Percentiles rank a stretch among this genome's conserved stretches.
These are phyloP conservation scores for Alosa sapidissima DNA, from an alignment of 2,797 vertebrate species.

Conservation along the genomic window DNA sequence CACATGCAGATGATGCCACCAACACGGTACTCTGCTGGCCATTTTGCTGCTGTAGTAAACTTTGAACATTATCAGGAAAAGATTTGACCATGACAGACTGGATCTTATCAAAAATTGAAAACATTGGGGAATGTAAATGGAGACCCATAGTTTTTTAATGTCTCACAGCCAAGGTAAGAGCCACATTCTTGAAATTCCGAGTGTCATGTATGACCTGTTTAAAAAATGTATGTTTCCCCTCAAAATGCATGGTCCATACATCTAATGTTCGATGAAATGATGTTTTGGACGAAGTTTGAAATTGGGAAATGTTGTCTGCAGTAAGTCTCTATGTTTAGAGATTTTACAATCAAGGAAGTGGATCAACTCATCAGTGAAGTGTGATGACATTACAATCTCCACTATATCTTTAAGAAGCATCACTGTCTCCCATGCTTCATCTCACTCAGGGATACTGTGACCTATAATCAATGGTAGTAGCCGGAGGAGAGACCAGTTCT, in stretches of 20 bases:
- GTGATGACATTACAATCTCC: constrained; percentile 16
- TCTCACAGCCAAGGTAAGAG: constrained; percentile 29
- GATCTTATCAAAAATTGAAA: constrained; percentile 30
- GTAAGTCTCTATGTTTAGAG: constrained; percentile 18
- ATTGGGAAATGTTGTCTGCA: constrained; percentile 25
- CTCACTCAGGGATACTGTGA: constrained; percentile 38
- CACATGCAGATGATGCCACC: constrained; percentile 27
- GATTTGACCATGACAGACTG: constrained; percentile 12
- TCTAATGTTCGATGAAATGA: constrained; percentile 29
- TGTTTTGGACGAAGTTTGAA: constrained; percentile 29
- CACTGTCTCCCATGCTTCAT: constrained; percentile 43
- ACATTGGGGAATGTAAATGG: constrained; percentile 10
- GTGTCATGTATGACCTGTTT: constrained; percentile 20
- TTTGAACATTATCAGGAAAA: constrained; percentile 36
- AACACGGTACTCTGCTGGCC: constrained; percentile 20
- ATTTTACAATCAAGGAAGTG: constrained; percentile 23
- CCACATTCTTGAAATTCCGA: constrained; percentile 32
- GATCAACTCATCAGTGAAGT: constrained; percentile 29
- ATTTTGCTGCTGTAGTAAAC: not conserved
- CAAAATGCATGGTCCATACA: constrained; percentile 25
- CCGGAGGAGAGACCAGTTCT: constrained; percentile 46
- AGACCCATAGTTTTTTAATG: constrained; percentile 35
- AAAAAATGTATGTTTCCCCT: constrained; percentile 20
- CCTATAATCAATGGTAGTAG: constrained; percentile 44
- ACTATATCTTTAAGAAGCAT: constrained; percentile 33